Conservation (phyloP, 2,113 vertebrate genomes). For the Dasypus novemcinctus region DNA sequence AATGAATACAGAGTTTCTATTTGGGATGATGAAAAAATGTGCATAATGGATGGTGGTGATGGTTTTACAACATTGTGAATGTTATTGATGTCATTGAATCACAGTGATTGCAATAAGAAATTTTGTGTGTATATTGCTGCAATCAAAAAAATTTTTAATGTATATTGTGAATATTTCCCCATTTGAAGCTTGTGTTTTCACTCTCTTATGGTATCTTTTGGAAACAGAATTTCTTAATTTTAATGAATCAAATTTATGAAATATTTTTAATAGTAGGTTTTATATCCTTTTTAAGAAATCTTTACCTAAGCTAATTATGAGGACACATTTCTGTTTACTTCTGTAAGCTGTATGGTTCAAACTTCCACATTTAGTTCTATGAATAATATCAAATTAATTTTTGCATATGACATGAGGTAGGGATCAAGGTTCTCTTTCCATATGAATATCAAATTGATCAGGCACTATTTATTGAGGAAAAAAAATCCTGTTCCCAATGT, state of each 20-base stretch:
- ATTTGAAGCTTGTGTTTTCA: not conserved
- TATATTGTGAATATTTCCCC: not conserved
- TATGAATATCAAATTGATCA: not conserved
- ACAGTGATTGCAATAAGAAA: too few species aligned
- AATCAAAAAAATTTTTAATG: not conserved
- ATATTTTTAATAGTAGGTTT: not conserved
- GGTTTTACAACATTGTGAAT: too few species aligned
- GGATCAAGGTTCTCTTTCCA: not conserved
- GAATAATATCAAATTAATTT: conserved; percentile 13
- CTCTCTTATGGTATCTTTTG: not conserved
- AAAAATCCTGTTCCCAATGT: not conserved
- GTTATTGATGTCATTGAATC: too few species aligned
- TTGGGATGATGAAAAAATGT: too few species aligned
- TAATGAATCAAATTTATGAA: not conserved
- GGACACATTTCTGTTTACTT: not conserved
- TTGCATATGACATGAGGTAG: not conserved
- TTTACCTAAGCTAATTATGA: not conserved
- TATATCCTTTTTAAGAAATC: not conserved
- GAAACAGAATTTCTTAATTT: not conserved
- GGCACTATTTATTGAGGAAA: not conserved
- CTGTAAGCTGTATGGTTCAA: not conserved
- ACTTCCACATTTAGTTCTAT: not conserved
- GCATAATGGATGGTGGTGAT: too few species aligned
- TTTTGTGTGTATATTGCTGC: too few species aligned
- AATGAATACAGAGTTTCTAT: too few species aligned